Conservation (phyloP, 2,888 invertebrate genomes). For the Calameuta pallipes region DNA sequence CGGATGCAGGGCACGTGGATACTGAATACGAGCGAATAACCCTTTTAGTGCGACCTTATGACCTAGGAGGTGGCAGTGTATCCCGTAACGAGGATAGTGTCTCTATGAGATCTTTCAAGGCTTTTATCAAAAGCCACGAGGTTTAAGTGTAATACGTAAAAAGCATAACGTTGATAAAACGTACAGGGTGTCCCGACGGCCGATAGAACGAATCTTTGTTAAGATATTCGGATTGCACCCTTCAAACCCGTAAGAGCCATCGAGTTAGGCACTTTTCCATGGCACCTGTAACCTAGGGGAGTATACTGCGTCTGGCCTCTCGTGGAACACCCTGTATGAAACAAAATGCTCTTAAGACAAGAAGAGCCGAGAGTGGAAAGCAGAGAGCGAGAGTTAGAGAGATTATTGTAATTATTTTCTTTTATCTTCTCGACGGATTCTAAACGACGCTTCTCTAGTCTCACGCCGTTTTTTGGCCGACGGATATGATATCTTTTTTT, state of each 20-base stretch:
- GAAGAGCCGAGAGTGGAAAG: not conserved
- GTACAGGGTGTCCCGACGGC: constrained; percentile 50
- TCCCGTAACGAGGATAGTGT: not conserved
- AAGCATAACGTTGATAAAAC: constrained; percentile 10
- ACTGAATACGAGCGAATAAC: not conserved
- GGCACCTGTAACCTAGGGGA: constrained; percentile 30
- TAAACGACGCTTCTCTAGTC: not conserved
- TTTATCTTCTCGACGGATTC: not conserved
- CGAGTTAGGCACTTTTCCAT: constrained; percentile 27
- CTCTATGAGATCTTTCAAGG: not conserved
- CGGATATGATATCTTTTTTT: not conserved
- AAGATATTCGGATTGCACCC: constrained; percentile 24
- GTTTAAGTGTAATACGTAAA: not conserved
- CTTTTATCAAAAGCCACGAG: not conserved
- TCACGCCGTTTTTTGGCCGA: not conserved
- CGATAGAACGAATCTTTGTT: constrained; percentile 3
- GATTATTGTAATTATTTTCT: not conserved
- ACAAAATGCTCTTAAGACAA: constrained; percentile 22
- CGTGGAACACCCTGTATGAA: constrained; percentile 53
- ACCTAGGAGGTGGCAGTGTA: not conserved
- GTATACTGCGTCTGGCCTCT: constrained; percentile 35
- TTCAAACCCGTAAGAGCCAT: constrained; percentile 30
- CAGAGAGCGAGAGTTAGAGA: not conserved
- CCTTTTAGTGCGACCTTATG: not conserved
- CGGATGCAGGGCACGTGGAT: not conserved